phyloP scores from a whole-genome alignment of 2,113 vertebrate species.

The Aphyosemion australe region DNA sequence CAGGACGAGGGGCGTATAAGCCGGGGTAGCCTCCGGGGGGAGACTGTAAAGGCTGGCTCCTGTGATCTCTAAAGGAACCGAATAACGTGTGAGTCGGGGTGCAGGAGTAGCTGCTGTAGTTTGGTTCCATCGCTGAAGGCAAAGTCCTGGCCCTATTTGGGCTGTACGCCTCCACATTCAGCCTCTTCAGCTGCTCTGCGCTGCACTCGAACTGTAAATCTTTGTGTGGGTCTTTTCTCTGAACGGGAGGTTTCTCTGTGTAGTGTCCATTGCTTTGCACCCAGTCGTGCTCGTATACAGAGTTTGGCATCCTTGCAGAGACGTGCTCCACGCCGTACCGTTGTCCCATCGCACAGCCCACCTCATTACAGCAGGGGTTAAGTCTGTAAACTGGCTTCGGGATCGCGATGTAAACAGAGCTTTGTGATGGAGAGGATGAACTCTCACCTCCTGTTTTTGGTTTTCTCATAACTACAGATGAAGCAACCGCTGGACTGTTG shows the following conservation, averaged over 20 bases:
- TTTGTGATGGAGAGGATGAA: slow-evolving; percentile 44
- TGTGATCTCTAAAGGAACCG: slow-evolving; percentile 65
- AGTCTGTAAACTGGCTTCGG: slow-evolving; percentile 87
- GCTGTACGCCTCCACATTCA: slow-evolving; percentile 53
- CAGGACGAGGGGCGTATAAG: slow-evolving; percentile 57
- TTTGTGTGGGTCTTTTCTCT: slow-evolving; percentile 58
- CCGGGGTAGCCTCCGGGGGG: slow-evolving; percentile 58
- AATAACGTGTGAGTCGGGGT: slow-evolving; percentile 58
- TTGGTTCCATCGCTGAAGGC: slow-evolving; percentile 66
- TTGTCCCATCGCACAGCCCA: slow-evolving; percentile 67
- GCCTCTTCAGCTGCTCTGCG: slow-evolving; percentile 65
- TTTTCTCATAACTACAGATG: slow-evolving; percentile 47
- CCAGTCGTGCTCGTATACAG: slow-evolving; percentile 76
- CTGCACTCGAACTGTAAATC: slow-evolving; percentile 57
- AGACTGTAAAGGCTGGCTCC: slow-evolving; percentile 72
- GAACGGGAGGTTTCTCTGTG: slow-evolving; percentile 41
- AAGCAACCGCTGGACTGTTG: slow-evolving; percentile 62
- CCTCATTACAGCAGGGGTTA: slow-evolving; percentile 76
- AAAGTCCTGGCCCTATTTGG: slow-evolving; percentile 49
- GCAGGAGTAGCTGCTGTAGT: slow-evolving; percentile 64
- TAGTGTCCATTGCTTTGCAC: slow-evolving; percentile 53
- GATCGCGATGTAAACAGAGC: slow-evolving; percentile 74
- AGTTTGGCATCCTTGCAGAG: slow-evolving; percentile 63
- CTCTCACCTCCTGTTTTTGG: slow-evolving; percentile 34
- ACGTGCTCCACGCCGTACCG: slow-evolving; percentile 65